Evolutionary conservation across 1,140 invertebrate species (phyloP).

Genomic region (Hypothenemus hampei): DNA sequence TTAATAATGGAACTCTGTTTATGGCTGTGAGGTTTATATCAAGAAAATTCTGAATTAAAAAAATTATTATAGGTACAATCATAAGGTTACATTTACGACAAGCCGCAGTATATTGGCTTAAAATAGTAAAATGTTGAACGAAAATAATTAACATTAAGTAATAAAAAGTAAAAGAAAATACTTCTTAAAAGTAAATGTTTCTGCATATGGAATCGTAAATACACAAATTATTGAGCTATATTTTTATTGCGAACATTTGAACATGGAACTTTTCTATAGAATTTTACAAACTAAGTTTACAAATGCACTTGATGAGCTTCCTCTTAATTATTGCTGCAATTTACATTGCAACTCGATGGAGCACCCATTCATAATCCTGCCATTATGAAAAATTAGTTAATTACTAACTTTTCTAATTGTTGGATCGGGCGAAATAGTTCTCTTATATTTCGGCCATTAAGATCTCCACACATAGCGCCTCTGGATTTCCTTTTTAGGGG

Average conservation of each 20-base stretch:
- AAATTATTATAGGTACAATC: neutral
- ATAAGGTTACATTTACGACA: neutral
- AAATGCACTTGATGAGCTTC: neutral
- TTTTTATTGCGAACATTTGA: neutral
- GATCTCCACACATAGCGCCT: neutral
- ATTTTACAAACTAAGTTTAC: neutral
- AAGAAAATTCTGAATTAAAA: neutral
- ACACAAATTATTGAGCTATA: constrained; percentile 1
- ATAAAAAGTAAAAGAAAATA: neutral
- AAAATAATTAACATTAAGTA: neutral
- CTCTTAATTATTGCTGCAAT: neutral
- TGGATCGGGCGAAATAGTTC: neutral
- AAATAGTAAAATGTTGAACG: constrained; percentile 1
- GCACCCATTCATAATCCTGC: neutral
- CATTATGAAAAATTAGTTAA: neutral
- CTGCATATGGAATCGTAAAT: neutral
- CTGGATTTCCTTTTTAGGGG: neutral
- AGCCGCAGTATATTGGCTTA: neutral
- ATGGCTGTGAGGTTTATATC: too few species aligned
- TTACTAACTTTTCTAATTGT: too few species aligned
- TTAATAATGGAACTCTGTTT: too few species aligned
- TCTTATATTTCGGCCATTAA: neutral
- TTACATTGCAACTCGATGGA: constrained; percentile 4
- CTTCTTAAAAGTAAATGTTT: neutral
- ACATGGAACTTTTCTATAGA: neutral